A percentile compares a stretch with the other conserved stretches of the same genome.
Conservation (phyloP, 2,888 invertebrate genomes). For the Cryptocephalus moraei region DNA sequence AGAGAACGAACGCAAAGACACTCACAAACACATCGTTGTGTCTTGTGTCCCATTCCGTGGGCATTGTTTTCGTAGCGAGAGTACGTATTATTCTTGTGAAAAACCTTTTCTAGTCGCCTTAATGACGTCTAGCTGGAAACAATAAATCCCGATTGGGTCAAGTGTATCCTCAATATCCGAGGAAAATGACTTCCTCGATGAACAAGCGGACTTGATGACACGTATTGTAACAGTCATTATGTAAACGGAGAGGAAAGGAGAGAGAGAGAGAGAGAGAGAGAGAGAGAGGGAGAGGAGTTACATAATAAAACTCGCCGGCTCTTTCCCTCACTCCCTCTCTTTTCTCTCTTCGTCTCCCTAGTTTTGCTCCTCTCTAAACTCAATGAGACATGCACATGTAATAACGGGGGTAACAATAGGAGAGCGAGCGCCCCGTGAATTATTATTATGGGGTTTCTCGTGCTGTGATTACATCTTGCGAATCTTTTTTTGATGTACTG, state of each 20-base stretch:
- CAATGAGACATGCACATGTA: constrained; percentile 24
- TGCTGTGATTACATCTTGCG: constrained; percentile 16
- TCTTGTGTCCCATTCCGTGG: neutral
- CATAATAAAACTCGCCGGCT: too few relatives aligned
- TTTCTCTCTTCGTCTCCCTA: neutral
- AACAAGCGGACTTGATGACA: constrained; percentile 38
- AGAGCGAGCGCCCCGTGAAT: neutral
- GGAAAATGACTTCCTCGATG: constrained; percentile 37
- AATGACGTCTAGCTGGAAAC: constrained; percentile 22
- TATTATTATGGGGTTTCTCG: constrained; percentile 17
- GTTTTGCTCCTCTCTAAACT: constrained; percentile 10
- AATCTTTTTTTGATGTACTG: constrained; percentile 15
- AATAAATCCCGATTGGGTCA: constrained; percentile 31
- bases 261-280: constrained; percentile 7
- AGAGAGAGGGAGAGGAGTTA: constrained; percentile 1
- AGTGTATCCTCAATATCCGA: constrained; percentile 31
- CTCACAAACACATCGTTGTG: too few relatives aligned
- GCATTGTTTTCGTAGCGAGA: constrained; percentile 14
- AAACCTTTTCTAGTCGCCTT: constrained; percentile 14
- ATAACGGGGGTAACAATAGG: constrained; percentile 12
- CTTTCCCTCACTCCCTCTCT: neutral
- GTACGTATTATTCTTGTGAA: constrained; percentile 10
- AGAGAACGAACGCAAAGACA: too few relatives aligned
- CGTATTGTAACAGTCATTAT: constrained; percentile 38
- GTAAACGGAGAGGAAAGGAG: constrained; percentile 32